These are phyloP conservation scores for Chrysemys picta DNA, from an alignment of 2,113 vertebrate genomes.

Conservation along the genomic window DNA sequence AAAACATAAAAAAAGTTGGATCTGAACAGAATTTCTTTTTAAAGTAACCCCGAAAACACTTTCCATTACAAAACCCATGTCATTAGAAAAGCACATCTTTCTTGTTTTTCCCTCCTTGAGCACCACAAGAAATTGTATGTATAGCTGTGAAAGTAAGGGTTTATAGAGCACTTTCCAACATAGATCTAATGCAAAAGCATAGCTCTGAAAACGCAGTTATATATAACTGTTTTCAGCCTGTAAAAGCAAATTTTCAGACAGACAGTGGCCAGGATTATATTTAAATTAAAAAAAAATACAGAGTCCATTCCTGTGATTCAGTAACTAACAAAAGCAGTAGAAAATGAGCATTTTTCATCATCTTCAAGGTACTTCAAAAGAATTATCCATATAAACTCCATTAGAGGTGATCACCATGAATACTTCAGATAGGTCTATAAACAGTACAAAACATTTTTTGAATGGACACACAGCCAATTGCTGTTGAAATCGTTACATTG, in stretches of 20 bases:
- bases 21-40: background rate
- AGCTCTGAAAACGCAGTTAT: background rate
- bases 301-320: background rate
- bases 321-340: background rate
- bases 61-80: background rate
- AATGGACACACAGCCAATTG: background rate
- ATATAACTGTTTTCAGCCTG: background rate
- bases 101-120: background rate
- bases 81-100: background rate
- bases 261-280: background rate
- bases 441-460: background rate
- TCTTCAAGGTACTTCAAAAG: background rate
- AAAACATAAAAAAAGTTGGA: background rate
- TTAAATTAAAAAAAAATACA: background rate
- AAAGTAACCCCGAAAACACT: background rate
- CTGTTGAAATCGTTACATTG: background rate
- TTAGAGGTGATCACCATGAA: background rate
- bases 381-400: background rate
- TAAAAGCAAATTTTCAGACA: background rate
- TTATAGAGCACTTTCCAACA: background rate
- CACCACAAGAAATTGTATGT: background rate
- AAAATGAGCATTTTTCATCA: background rate
- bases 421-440: slow-evolving; percentile 7
- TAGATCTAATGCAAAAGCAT: background rate
- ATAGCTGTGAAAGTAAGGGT: background rate